Base-by-base conservation (phyloP, 2,113 vertebrate species). In the Chrysemys picta region DNA sequence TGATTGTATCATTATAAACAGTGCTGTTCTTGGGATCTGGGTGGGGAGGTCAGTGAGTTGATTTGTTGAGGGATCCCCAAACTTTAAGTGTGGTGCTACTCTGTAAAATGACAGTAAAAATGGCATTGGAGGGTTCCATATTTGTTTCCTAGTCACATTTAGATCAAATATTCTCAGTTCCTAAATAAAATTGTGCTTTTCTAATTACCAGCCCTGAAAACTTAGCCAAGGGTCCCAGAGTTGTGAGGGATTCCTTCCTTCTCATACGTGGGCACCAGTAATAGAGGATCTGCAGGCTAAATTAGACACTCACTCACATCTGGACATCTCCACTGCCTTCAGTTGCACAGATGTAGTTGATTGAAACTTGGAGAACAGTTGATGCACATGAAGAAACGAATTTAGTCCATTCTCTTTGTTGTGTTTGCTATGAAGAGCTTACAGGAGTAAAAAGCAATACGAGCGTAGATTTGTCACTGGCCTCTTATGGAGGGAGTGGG, bases 21-120 rank as follows among this genome's bases (percentile, higher is more conserved):
- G 59, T 54, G 3, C 19, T 6, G 0, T 38, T 52, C 57, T 59
- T 31, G 27, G 57, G 57, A 31, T 59, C 79, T 85, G 42, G 47
- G 9, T 31, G 12, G 42, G 54, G 47, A 87, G 69, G 47, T 81
- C 80, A 93, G 47, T 1, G 1, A 85, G 50, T 3, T 35, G 47
- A 81, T 89, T 91, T 45, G 24, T n/a, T 93, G 84, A 90, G 80
- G n/a, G 27, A 45, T 89, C 53, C 17, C 22, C 45, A 85, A 93
- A 53, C 29, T 22, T n/a, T 24, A 86, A 62, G 17, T 62, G 84
- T 93, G 8, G 22, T 79, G 87, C 10, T 29, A 3, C 7, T 89
- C 52, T 82, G 81, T 22, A 69, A 85, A 78, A 69, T 27, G 54
- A 79, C 38, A 25, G 88, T 22, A 79, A 85, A 92, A 92, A 42